Evolutionary conservation across 2,113 vertebrate species (phyloP).

Genomic region (Thymallus thymallus): DNA sequence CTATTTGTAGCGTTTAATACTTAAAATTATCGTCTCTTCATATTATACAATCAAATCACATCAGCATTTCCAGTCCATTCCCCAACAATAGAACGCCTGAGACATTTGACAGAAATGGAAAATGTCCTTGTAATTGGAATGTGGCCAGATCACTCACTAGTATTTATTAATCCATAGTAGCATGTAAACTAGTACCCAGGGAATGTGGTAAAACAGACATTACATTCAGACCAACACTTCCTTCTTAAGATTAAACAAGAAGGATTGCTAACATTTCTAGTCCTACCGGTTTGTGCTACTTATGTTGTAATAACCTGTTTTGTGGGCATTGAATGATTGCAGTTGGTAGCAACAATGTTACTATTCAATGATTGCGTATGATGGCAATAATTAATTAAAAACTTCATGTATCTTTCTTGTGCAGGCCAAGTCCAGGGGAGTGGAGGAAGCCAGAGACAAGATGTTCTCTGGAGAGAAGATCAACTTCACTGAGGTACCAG

Average conservation of each 20-base stretch:
- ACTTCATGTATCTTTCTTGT: slow-evolving; percentile 3
- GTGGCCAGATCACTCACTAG: background rate
- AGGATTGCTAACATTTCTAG: too few species aligned
- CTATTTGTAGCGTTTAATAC: too few species aligned
- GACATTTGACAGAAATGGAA: background rate
- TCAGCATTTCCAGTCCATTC: background rate
- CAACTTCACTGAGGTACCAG: slow-evolving; percentile 92
- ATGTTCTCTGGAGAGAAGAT: slow-evolving; percentile 96
- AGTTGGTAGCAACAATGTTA: background rate
- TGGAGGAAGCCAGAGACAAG: slow-evolving; percentile 83
- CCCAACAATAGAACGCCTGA: background rate
- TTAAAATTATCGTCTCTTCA: background rate
- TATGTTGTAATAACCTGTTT: slow-evolving; percentile 6
- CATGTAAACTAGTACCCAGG: background rate
- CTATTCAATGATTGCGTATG: background rate
- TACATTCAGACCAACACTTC: background rate
- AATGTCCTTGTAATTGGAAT: background rate
- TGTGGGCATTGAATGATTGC: background rate
- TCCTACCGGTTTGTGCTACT: background rate
- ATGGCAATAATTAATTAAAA: background rate
- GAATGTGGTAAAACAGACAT: slow-evolving; percentile 12
- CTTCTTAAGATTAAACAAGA: background rate
- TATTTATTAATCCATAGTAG: background rate
- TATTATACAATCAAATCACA: background rate
- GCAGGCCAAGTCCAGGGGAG: slow-evolving; percentile 88